Base-by-base conservation (phyloP, 2,888 invertebrate species). In the Chelonus formosanus region DNA sequence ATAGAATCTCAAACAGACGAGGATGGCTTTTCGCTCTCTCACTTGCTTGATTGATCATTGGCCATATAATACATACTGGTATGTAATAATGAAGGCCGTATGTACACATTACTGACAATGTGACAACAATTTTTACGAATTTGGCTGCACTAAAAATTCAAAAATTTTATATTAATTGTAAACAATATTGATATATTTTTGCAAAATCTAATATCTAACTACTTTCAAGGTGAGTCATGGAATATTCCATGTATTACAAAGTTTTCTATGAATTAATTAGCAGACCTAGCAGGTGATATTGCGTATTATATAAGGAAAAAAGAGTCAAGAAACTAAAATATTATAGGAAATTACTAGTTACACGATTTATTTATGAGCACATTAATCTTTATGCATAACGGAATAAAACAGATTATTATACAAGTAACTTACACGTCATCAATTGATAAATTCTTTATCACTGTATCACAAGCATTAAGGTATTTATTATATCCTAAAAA, bases 401-500 rank as follows among this genome's bases (percentile, higher is more conserved):
- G 34, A 61, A 56, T 56, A 43, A 8, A 63, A 36, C 10, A 40
- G 7, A 40, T 50, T 48, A 6, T 31, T 35, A 57, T 36, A 55
- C 35, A 53, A 43, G 47, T 34, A 57, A 68, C 90, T 89, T 85
- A 92, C 91, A 87, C 81, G 81, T 89, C 87, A 62, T 89, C 87
- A 4, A 88, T 84, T 0, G 93, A 92, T 65, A 97, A 86, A 84
- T 96, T 96, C 54, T 95, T 86, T 0, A 96, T 97, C 54, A 98
- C 90, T 76, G 93, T 94, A 8, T 88, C 83, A 3, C 93, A 91
- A 0, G 85, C 84, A 4, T 91, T 88, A 0, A 94, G 94, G 81
- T 91, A 97, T 76, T 91, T 90, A 67, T 95, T 88, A 85, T 95
- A 97, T 0, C 97, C 97, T 76, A 94, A 93, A 86, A 97, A 95